Conservation (phyloP, 2,888 invertebrate genomes). For the Andrena fulva region DNA sequence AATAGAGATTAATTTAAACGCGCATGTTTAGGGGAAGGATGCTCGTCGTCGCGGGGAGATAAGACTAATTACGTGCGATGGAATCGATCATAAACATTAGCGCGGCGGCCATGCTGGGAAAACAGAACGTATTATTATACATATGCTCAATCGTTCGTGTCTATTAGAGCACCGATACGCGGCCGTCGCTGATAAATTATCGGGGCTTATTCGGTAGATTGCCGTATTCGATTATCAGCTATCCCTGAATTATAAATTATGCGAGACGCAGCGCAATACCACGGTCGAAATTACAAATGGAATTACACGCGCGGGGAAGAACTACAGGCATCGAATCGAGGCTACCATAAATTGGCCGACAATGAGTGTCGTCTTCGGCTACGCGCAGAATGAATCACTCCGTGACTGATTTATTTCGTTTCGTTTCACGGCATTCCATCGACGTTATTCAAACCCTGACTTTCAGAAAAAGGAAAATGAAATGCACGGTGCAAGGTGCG, state of each 20-base stretch:
- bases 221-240: conserved; percentile 1
- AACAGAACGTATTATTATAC: not conserved
- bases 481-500: not conserved
- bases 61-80: no score
- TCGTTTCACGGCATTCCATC: not conserved
- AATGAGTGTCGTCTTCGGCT: conserved; percentile 4
- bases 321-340: not conserved
- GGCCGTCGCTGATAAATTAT: conserved; percentile 15
- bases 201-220: conserved; percentile 15
- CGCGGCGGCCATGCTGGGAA: not conserved
- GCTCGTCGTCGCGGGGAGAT: not conserved
- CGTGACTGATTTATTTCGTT: conserved; percentile 14
- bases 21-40: not conserved
- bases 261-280: not conserved
- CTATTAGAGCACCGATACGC: conserved; percentile 1
- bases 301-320: not conserved
- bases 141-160: not conserved
- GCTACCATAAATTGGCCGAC: conserved; percentile 8
- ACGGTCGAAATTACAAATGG: not conserved
- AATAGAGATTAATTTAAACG: not conserved
- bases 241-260: conserved; percentile 9
- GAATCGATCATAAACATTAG: no score
- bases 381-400: conserved; percentile 11
- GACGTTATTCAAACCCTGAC: conserved; percentile 3
- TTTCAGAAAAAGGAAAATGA: not conserved